Conservation (phyloP, 2,888 invertebrate species). For the Synanthedon myopaeformis region DNA sequence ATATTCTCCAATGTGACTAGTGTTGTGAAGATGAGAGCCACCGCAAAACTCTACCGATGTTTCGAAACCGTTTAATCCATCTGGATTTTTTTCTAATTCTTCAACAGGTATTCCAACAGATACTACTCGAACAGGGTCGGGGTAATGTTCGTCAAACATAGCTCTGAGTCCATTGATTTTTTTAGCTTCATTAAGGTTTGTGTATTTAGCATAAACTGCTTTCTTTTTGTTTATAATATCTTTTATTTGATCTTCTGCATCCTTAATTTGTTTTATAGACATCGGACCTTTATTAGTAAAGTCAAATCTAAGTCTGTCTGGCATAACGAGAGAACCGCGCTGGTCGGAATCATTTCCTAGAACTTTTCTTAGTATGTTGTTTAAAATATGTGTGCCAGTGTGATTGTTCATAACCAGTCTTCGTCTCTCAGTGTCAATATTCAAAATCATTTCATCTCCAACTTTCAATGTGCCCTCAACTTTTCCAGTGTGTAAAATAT, state of each 20-base stretch:
- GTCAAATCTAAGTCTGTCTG: conserved; percentile 96
- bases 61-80: conserved; percentile 78
- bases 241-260: conserved; percentile 84
- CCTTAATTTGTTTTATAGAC: conserved; percentile 87
- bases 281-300: conserved; percentile 95
- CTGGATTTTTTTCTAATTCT: conserved; percentile 87
- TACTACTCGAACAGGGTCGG: conserved; percentile 94
- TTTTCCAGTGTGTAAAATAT: conserved; percentile 92
- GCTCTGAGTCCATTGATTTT: conserved; percentile 93
- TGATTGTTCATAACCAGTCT: conserved; percentile 98
- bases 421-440: conserved; percentile 87
- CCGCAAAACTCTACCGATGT: conserved; percentile 99
- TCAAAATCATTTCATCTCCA: conserved; percentile 85
- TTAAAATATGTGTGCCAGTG: conserved; percentile 96
- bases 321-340: conserved; percentile 96
- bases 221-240: conserved; percentile 81
- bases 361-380: conserved; percentile 92
- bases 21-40: conserved; percentile 93
- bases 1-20: conserved; percentile 95
- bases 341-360: conserved; percentile 94
- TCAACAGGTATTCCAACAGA: conserved; percentile 95
- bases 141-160: conserved; percentile 99
- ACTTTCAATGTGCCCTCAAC: conserved; percentile 86
- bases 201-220: conserved; percentile 88
- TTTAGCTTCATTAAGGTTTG: conserved; percentile 87